Percentiles rank a stretch among this genome's conserved stretches.
Evolutionary conservation across 2,888 invertebrate genomes (phyloP).

Genomic region (Ophion ellenae): DNA sequence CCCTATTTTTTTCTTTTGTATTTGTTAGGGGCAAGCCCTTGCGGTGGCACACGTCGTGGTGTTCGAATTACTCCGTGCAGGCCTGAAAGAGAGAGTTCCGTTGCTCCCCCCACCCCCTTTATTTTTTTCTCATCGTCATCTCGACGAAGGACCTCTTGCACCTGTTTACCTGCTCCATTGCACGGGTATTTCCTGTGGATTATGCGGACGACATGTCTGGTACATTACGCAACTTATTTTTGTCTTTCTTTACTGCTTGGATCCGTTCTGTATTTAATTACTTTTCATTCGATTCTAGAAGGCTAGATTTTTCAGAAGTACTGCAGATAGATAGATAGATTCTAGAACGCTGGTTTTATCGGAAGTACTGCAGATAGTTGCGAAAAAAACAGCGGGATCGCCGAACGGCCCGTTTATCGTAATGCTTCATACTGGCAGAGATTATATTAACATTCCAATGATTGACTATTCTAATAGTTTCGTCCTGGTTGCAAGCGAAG

Average conservation of each 20-base stretch:
- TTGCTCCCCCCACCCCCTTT: conserved; percentile 9
- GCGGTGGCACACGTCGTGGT: conserved; percentile 39
- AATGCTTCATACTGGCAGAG: background rate
- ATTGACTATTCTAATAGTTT: too few relatives aligned
- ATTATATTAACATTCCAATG: too few relatives aligned
- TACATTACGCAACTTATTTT: conserved; percentile 25
- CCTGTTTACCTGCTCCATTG: conserved; percentile 53
- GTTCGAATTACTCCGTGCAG: conserved; percentile 28
- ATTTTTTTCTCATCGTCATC: conserved; percentile 59
- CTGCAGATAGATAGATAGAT: too few relatives aligned
- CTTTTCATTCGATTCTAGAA: too few relatives aligned
- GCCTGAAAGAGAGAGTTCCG: conserved; percentile 20
- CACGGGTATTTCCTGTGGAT: conserved; percentile 17
- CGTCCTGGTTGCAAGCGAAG: too few relatives aligned
- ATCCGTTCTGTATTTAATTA: background rate
- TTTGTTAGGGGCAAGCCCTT: conserved; percentile 47
- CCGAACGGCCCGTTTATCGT: background rate
- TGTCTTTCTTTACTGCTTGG: background rate
- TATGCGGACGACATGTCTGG: background rate
- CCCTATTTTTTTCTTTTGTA: conserved; percentile 62
- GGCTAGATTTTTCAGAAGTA: too few relatives aligned
- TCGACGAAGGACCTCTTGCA: conserved; percentile 56
- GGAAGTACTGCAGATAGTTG: too few relatives aligned
- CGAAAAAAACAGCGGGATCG: background rate
- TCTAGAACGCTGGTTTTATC: too few relatives aligned